phyloP scores from a whole-genome alignment of 1,140 invertebrate species.

The Drosophila lacteicornis region DNA sequence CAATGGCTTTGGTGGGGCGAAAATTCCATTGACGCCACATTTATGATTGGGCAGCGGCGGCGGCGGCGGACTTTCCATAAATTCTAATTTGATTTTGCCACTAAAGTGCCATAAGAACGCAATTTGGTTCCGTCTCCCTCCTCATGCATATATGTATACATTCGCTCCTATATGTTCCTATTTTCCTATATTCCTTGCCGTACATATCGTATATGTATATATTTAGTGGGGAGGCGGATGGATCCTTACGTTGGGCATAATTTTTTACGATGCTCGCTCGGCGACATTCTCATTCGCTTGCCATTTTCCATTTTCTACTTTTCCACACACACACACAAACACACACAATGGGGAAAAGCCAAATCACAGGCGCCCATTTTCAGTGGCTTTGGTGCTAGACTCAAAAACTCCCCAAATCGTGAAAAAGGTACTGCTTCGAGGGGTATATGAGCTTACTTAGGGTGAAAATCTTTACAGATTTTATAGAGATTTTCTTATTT shows the following conservation, averaged over 20 bases:
- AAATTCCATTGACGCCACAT: slow-evolving; percentile 45
- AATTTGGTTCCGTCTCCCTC: slow-evolving; percentile 54
- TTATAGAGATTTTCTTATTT: not conserved
- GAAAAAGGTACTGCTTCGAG: not conserved
- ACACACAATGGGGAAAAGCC: slow-evolving; percentile 54
- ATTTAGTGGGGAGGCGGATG: slow-evolving; percentile 18
- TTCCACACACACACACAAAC: slow-evolving; percentile 37
- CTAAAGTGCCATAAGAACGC: slow-evolving; percentile 82
- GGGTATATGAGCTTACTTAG: slow-evolving; percentile 11
- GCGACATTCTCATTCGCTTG: slow-evolving; percentile 72
- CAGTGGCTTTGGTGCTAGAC: slow-evolving; percentile 37
- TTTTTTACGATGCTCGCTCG: slow-evolving; percentile 80
- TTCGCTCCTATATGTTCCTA: not conserved
- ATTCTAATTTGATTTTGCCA: slow-evolving; percentile 84
- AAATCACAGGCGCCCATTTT: slow-evolving; percentile 81
- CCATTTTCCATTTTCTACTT: slow-evolving; percentile 77
- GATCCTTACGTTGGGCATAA: slow-evolving; percentile 75
- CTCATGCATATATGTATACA: not conserved
- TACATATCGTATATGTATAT: slow-evolving; percentile 8
- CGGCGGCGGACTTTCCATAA: slow-evolving; percentile 70
- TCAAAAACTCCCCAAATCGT: slow-evolving; percentile 21
- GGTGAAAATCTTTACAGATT: not conserved
- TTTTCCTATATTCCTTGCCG: not conserved
- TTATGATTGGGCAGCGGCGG: slow-evolving; percentile 67
- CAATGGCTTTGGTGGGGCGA: slow-evolving; percentile 28